Base-by-base conservation (phyloP, 2,888 invertebrate genomes). In the Biston stratarius region DNA sequence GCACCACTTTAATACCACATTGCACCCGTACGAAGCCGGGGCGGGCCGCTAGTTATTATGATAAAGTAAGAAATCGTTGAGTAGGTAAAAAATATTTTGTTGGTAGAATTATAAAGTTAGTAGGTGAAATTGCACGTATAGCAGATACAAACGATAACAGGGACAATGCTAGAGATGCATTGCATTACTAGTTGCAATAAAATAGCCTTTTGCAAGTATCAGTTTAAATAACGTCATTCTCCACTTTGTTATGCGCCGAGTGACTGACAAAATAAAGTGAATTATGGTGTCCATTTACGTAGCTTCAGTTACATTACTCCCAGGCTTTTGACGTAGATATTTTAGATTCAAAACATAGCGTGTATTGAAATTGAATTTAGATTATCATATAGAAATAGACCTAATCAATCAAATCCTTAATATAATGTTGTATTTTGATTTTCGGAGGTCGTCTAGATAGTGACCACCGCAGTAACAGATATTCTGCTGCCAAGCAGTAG, bases 281-380 rank as follows among this genome's bases (percentile, higher is more conserved):
- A 72, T 69, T 70, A 64, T 61, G 63, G 70, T 74, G 70, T 74
- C 67, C 60, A 62, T 59, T 72, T 70, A 65, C 72, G 55, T 67
- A 67, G 65, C 36, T 53, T 61, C 63, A 61, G 61, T 36, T 55
- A 59, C 57, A 69, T 70, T 69, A 65, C 24, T 64, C 42, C 49
- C 24, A 24, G 24, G 24, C 45, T 33, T 8, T 56, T 33, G 7
- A 0, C 53, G 9, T 42, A 33, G n/a, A 49, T 9, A 33, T 34
- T 34, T 12, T 49, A 12, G 6, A 33, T 10, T 24, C 15, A 48
- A 38, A 38, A 38, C 38, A 38, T 9, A 38, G 38, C 8, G n/a
- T 6, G 2, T n/a, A n/a, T 12, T 44, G 0, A 1, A 42, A 42
- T 10, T 42, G n/a, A 44, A n/a, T n/a, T n/a, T 0, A 44, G n/a